Evolutionary conservation across 1,140 invertebrate genomes (phyloP).

Genomic region (Tetramorium simillimum): DNA sequence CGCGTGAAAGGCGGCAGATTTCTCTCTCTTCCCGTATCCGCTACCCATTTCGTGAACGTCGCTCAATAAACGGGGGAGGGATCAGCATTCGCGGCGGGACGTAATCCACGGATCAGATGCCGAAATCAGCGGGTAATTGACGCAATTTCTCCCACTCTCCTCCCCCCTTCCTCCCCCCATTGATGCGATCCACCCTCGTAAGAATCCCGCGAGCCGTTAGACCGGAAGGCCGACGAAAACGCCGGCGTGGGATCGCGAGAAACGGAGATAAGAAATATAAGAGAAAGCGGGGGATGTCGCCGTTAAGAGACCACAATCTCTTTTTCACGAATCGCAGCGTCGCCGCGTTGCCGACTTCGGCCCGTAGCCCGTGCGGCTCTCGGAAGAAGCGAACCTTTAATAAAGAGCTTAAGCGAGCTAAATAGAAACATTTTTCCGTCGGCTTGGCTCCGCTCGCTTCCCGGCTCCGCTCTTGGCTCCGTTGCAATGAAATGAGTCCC

Average conservation of each 20-base stretch:
- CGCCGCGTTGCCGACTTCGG: neutral
- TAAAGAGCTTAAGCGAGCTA: constrained; percentile 83
- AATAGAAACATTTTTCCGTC: constrained; percentile 84
- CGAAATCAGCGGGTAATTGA: constrained; percentile 85
- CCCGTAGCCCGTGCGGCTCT: constrained; percentile 13
- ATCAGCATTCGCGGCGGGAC: constrained; percentile 80
- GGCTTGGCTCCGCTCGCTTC: constrained; percentile 73
- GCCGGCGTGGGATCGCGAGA: constrained; percentile 14
- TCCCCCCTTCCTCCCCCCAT: neutral
- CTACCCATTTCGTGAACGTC: constrained; percentile 66
- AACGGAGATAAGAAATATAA: constrained; percentile 53
- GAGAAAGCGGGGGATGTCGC: constrained; percentile 53
- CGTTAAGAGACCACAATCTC: constrained; percentile 70
- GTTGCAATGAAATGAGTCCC: constrained; percentile 80
- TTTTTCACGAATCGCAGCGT: constrained; percentile 65
- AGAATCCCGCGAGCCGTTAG: constrained; percentile 53
- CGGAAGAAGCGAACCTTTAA: constrained; percentile 78
- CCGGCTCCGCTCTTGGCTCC: constrained; percentile 73
- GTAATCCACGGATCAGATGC: constrained; percentile 82
- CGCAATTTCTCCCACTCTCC: constrained; percentile 80
- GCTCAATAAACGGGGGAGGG: constrained; percentile 80
- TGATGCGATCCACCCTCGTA: neutral
- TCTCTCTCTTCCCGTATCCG: constrained; percentile 41
- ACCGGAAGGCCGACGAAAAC: constrained; percentile 26
- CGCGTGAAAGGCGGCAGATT: constrained; percentile 23